Evolutionary conservation across 2,888 invertebrate genomes (phyloP), one percentile per base, ranked within the genome.

Genomic region (Eilema depressum): DNA sequence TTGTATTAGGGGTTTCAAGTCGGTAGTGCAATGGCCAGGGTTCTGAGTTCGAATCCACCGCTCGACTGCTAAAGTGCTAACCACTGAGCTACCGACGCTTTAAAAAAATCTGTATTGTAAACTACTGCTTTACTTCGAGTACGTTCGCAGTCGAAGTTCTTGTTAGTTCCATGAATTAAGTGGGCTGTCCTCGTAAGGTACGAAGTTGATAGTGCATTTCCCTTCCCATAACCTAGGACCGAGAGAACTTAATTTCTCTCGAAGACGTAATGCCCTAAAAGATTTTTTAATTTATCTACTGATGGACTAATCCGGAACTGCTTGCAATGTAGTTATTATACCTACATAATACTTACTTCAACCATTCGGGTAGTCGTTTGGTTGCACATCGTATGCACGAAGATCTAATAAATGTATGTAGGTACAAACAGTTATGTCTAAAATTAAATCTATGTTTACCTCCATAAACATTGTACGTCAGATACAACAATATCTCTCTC

Each of bases 331-430:
- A 47, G 1, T 5, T 2, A 11, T 3, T 11, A 30, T 8, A 30
- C 10, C 17, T 5, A 12, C 20, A 33, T 2, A n/a, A n/a, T n/a
- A n/a, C n/a, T n/a, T n/a, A n/a, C n/a, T n/a, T n/a, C 14, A 37
- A 62, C 23, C 3, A 12, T n/a, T 8, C 62, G 14, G 17, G 37
- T 25, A 62, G 23, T 37, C 5, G 25, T 63, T 41, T 10, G 0
- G 5, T 41, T 41, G 17, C 63, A 41, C 20, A 53, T 53, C n/a
- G 53, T 8, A 53, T n/a, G 53, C 20, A 41, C 1, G 25, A 41
- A 7, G 30, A 20, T 67, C 47, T 33, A 23, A 69, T 71, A 66
- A 71, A 26, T 67, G 73, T 75, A 37, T 37, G 53, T 66, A 37
- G 30, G 53, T 66, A 74, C 65, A 47, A 28, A 57, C 41, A 59